Conservation (phyloP, 2,113 vertebrate species). For the Misgurnus mizolepis region DNA sequence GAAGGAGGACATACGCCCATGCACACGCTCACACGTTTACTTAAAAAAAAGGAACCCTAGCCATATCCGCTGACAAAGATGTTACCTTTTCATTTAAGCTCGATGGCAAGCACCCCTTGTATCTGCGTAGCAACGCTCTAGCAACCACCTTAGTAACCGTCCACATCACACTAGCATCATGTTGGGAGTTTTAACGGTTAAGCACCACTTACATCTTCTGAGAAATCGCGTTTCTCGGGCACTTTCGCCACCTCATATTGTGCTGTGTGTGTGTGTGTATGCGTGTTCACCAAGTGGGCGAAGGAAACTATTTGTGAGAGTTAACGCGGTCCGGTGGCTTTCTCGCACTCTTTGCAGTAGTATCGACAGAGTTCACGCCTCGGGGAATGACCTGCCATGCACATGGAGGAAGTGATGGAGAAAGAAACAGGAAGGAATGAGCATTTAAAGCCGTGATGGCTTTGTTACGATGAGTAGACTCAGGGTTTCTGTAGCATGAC, state of each 20-base stretch:
- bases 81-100: too few species aligned
- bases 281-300: constrained; percentile 2
- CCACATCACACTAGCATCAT: neutral
- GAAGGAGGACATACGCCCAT: neutral
- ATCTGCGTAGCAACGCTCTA: neutral
- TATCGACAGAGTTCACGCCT: neutral
- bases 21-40: neutral
- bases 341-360: constrained; percentile 3
- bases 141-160: neutral
- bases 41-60: too few species aligned
- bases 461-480: too few species aligned
- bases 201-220: neutral
- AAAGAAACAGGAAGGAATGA: constrained; percentile 2
- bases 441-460: neutral
- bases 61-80: too few species aligned
- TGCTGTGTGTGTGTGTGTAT: constrained; percentile 5
- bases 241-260: neutral
- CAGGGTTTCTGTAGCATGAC: too few species aligned
- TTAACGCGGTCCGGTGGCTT: constrained; percentile 24
- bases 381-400: neutral
- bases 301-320: constrained; percentile 43
- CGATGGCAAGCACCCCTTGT: neutral
- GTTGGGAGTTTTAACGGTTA: neutral
- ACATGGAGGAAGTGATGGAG: neutral
- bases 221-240: neutral